Evolutionary conservation across 1,140 invertebrate genomes (phyloP), one percentile per base, ranked within the genome.

Genomic region (Tetramorium parvispinum): DNA sequence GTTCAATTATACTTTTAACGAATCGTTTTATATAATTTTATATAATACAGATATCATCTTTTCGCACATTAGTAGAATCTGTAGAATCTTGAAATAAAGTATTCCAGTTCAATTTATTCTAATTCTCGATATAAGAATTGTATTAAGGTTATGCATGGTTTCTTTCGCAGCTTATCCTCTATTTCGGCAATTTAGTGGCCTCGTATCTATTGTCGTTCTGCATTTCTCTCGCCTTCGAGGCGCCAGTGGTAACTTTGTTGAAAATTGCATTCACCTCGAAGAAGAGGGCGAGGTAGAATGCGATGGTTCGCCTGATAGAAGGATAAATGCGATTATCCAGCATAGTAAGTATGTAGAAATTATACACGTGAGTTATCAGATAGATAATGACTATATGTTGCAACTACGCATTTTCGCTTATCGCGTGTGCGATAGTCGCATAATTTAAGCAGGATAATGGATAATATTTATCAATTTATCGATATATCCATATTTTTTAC

Each of bases 171-270:
- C 93, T 98, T 46, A 97, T 97, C 59, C 96, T 97, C 79, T 98
- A 97, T 94, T 96, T 97, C 78, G 98, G 98, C 8, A 98, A 98
- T 88, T 95, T 97, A 5, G 97, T 98, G 7, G 96, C 97, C 27
- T 97, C 97, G 1, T 98, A 98, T 91, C 88, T 97, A 32, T 92
- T 96, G n/a, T 97, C 97, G 1, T 98, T 98, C 91, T 96, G 96
- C 85, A 96, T 98, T 81, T 98, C 97, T 3, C 94, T 98, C 55
- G 96, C 96, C 8, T 97, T 98, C 87, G 97, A 98, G 93, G 97
- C 98, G 24, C 97, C 98, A 6, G 95, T 97, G 32, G 97, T 98
- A 55, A 96, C 97, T 91, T 93, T 98, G 78, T 95, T 98, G 24
- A 98, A 98, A 95, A 96, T 98, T 53, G 91, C 91, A 37, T 93